Conservation (phyloP, 2,113 vertebrate genomes). For the Hirundichthys speculiger region DNA sequence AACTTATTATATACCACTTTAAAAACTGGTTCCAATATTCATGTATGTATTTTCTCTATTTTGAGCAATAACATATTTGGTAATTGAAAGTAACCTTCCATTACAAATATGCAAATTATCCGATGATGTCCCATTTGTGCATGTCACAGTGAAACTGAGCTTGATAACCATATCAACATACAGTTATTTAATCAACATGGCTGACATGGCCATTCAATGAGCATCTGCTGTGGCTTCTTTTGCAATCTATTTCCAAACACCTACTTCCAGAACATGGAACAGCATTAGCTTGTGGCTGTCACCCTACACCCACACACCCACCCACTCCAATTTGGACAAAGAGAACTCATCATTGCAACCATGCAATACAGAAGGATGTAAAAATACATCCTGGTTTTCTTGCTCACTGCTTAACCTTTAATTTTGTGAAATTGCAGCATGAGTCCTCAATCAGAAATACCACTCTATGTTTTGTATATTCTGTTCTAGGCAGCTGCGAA, state of each 20-base stretch:
- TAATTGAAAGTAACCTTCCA: constrained; percentile 14
- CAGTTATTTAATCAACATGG: constrained; percentile 24
- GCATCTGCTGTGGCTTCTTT: constrained; percentile 6
- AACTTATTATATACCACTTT: constrained; percentile 7
- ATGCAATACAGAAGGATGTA: constrained; percentile 9
- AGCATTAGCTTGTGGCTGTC: constrained; percentile 27
- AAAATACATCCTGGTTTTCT: constrained; percentile 8
- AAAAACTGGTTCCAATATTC: constrained; percentile 14
- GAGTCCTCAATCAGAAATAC: constrained; percentile 2
- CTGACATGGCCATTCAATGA: constrained; percentile 14
- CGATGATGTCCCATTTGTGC: constrained; percentile 25
- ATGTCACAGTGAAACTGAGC: constrained; percentile 30
- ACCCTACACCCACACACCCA: neutral
- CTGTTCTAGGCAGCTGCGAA: constrained; percentile 14
- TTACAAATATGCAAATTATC: constrained; percentile 17
- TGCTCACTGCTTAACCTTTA: constrained; percentile 22
- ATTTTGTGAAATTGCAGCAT: constrained; percentile 22
- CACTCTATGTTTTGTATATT: constrained; percentile 10
- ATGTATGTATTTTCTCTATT: constrained; percentile 1
- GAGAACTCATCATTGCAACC: constrained; percentile 24
- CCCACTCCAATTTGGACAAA: constrained; percentile 14
- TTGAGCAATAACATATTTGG: constrained; percentile 6
- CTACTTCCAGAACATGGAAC: constrained; percentile 29
- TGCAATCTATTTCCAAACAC: constrained; percentile 28
- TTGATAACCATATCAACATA: constrained; percentile 17